Evolutionary conservation across 2,888 invertebrate species (phyloP).

Genomic region (Brassicogethes aeneus): DNA sequence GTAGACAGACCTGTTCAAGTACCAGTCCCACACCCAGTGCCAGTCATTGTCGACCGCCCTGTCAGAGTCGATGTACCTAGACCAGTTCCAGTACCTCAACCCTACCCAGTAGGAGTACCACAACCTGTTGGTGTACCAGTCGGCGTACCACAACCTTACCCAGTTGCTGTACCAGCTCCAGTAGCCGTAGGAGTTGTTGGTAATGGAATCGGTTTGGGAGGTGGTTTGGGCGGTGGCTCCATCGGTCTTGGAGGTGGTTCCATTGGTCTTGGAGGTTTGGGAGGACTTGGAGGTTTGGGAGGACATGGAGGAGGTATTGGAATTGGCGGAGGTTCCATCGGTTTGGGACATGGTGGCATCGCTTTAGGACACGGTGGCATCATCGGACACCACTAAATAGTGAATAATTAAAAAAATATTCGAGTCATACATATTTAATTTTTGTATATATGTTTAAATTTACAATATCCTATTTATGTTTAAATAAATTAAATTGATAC

Average conservation of each 20-base stretch:
- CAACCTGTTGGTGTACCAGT: constrained; percentile 26
- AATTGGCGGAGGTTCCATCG: neutral
- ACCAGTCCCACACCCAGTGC: constrained; percentile 31
- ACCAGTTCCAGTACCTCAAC: constrained; percentile 46
- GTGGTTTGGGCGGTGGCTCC: constrained; percentile 8
- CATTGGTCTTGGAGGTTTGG: constrained; percentile 9
- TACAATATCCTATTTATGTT: no score
- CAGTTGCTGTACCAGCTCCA: constrained; percentile 39
- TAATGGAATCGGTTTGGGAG: constrained; percentile 12
- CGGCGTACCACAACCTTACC: constrained; percentile 23
- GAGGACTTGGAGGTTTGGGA: constrained; percentile 6
- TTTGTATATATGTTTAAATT: no score
- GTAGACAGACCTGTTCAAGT: constrained; percentile 39
- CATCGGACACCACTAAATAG: no score
- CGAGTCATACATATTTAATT: no score
- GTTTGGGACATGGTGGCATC: neutral
- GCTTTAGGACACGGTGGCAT: neutral
- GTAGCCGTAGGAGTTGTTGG: constrained; percentile 39
- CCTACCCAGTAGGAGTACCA: constrained; percentile 32
- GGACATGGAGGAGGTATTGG: neutral
- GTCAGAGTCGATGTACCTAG: constrained; percentile 38
- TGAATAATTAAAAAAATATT: no score
- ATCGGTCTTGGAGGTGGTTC: constrained; percentile 9
- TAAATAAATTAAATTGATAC: no score
- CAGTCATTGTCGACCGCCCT: constrained; percentile 28